A percentile compares a stretch with the other conserved stretches of the same genome.
phyloP scores from a whole-genome alignment of 2,797 vertebrate species.

The Propithecus perrieri region DNA sequence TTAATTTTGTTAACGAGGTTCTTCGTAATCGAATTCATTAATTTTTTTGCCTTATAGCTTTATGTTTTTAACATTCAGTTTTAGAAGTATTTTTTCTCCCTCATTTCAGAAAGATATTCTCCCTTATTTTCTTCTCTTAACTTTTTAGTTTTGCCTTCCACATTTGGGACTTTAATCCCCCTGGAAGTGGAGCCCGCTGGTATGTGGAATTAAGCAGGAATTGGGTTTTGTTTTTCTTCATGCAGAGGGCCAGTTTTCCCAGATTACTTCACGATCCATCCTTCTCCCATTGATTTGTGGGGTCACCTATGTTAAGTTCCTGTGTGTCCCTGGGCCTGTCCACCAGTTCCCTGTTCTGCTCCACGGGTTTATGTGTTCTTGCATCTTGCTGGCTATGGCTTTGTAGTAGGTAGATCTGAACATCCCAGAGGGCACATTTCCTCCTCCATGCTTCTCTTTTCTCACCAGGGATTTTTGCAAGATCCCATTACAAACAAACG shows the following conservation, averaged over 20 bases:
- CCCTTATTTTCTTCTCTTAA: background rate
- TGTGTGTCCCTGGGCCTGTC: background rate
- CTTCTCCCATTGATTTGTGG: background rate
- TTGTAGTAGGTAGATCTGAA: accelerated
- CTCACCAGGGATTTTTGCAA: background rate
- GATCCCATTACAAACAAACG: background rate
- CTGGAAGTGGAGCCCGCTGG: background rate
- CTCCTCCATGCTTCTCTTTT: background rate
- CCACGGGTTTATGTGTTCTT: background rate
- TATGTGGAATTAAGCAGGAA: too few relatives aligned
- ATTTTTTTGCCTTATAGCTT: background rate
- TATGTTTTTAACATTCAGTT: background rate
- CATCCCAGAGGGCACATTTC: background rate
- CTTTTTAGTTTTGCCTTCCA: background rate
- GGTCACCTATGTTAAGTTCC: background rate
- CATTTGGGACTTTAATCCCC: background rate
- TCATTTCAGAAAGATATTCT: background rate
- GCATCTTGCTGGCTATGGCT: background rate
- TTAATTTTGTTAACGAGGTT: background rate
- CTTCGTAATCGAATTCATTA: background rate
- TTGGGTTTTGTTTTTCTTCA: background rate
- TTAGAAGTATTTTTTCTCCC: background rate
- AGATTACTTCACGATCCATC: accelerated
- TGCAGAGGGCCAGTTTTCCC: background rate
- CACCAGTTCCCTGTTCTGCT: background rate